Evolutionary conservation across 2,113 vertebrate species (phyloP).

Genomic region (Empidonax alnorum): DNA sequence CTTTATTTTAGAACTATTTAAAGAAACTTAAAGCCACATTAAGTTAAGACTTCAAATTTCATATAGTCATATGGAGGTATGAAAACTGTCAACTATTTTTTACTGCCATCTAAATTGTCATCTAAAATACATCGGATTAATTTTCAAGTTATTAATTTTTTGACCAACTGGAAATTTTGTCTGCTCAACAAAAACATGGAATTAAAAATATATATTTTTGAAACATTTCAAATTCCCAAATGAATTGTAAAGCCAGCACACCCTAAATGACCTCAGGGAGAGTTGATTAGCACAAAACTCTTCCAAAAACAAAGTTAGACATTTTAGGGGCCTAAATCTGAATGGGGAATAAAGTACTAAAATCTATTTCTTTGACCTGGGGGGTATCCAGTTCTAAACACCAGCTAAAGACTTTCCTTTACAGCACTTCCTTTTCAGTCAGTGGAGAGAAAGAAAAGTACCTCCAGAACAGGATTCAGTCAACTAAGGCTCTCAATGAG

Average conservation of each 20-base stretch:
- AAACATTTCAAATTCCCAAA: not conserved
- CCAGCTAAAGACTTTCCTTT: not conserved
- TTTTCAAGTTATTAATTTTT: not conserved
- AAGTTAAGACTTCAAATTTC: not conserved
- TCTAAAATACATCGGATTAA: not conserved
- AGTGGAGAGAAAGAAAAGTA: not conserved
- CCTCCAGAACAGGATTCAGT: not conserved
- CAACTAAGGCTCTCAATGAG: not conserved
- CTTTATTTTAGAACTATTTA: not conserved
- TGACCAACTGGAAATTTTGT: not conserved
- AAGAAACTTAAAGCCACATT: not conserved
- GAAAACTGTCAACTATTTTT: not conserved
- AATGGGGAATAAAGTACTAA: not conserved
- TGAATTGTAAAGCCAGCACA: not conserved
- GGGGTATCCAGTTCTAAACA: not conserved
- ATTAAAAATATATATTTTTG: not conserved
- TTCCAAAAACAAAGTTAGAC: not conserved
- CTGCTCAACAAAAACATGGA: not conserved
- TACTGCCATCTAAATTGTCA: not conserved
- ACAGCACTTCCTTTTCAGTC: not conserved
- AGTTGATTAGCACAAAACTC: not conserved
- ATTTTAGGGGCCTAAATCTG: not conserved
- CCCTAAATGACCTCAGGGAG: not conserved
- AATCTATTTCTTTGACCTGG: not conserved
- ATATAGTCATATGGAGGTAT: not conserved